Evolutionary conservation across 2,113 vertebrate species (phyloP).

Genomic region (Semicossyphus pulcher): DNA sequence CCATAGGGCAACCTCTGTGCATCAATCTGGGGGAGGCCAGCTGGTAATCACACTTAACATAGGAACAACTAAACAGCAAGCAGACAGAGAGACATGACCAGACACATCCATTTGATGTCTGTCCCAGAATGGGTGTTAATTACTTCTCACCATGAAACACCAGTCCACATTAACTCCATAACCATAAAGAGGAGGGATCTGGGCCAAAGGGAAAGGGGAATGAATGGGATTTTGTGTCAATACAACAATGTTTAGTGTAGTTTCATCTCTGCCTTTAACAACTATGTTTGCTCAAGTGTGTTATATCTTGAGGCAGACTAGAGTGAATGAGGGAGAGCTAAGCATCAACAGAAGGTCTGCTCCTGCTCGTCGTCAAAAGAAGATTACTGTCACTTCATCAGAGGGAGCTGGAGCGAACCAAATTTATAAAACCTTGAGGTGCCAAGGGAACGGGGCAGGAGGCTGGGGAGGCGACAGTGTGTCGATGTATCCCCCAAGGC

Average conservation of each 20-base stretch:
- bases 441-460: slow-evolving; percentile 44
- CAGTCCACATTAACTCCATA: slow-evolving; percentile 66
- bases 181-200: slow-evolving; percentile 55
- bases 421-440: slow-evolving; percentile 64
- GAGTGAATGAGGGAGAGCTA: slow-evolving; percentile 37
- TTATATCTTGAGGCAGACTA: slow-evolving; percentile 29
- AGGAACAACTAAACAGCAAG: slow-evolving; percentile 51
- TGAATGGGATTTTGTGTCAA: slow-evolving; percentile 23
- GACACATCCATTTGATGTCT: slow-evolving; percentile 53
- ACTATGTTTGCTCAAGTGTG: slow-evolving; percentile 48
- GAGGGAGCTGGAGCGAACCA: slow-evolving; percentile 60
- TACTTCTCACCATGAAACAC: slow-evolving; percentile 69
- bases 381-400: slow-evolving; percentile 72
- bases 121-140: slow-evolving; percentile 74
- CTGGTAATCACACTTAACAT: slow-evolving; percentile 77
- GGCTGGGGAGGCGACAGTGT: slow-evolving; percentile 56
- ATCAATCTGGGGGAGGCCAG: slow-evolving; percentile 73
- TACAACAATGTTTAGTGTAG: slow-evolving; percentile 4
- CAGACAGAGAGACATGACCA: slow-evolving; percentile 56
- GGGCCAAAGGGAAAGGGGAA: slow-evolving; percentile 26
- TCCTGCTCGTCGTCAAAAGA: slow-evolving; percentile 60
- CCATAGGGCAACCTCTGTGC: slow-evolving; percentile 58
- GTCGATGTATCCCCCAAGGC: slow-evolving; percentile 54
- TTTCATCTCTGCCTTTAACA: slow-evolving; percentile 32
- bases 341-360: slow-evolving; percentile 51